A percentile compares a stretch with the other conserved stretches of the same genome.
Evolutionary conservation across 2,797 vertebrate genomes (phyloP).

Genomic region (Phrynocephalus guinanensis): DNA sequence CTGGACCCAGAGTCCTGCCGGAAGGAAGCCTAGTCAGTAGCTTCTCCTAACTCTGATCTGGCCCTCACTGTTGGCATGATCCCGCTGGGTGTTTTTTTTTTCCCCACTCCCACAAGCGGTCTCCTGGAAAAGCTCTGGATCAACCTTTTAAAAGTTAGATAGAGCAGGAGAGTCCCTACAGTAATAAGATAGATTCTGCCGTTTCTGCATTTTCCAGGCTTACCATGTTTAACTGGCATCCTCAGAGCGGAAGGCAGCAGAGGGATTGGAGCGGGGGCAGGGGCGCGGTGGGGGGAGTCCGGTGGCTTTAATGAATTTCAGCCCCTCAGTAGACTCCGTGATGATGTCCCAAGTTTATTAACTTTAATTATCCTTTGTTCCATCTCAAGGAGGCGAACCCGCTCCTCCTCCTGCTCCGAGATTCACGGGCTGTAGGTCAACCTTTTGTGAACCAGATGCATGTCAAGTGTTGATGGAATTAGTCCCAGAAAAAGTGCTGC

Average conservation of each 20-base stretch:
- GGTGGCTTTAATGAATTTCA: not conserved
- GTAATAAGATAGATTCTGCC: constrained; percentile 39
- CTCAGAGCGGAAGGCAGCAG: not conserved
- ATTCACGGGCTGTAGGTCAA: not conserved
- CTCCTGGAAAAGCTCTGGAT: constrained; percentile 8
- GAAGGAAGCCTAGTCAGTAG: no score
- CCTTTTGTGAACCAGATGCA: not conserved
- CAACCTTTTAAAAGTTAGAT: not conserved
- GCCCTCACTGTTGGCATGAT: no score
- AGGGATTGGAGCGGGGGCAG: not conserved
- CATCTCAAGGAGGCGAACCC: not conserved
- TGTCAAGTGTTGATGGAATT: not conserved
- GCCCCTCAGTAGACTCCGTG: not conserved
- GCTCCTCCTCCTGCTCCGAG: not conserved
- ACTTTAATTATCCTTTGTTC: constrained; percentile 38
- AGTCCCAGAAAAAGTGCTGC: no score
- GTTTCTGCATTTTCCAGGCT: constrained; percentile 20
- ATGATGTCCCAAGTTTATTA: constrained; percentile 18
- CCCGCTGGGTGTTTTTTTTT: no score
- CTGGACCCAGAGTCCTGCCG: no score
- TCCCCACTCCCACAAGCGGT: no score
- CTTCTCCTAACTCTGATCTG: no score
- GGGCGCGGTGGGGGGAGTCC: not conserved
- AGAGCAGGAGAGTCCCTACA: not conserved
- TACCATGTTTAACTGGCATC: constrained; percentile 29